Conservation (phyloP, 2,888 invertebrate species). For the Tetranychus truncatus region DNA sequence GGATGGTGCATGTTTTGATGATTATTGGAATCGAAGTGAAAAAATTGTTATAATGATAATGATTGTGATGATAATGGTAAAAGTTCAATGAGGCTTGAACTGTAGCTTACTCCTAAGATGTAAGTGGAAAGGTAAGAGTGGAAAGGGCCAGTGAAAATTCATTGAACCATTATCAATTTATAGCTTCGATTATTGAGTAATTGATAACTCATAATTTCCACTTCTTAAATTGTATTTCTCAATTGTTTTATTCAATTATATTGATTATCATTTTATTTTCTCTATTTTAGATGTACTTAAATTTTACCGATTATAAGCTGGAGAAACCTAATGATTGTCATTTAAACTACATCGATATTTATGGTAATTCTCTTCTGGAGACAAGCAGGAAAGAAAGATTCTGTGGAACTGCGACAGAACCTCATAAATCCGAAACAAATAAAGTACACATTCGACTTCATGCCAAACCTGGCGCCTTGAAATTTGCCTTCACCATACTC, state of each 20-base stretch:
- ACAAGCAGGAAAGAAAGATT: constrained; percentile 35
- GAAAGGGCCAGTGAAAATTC: background rate
- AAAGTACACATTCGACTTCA: constrained; percentile 55
- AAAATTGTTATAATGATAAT: background rate
- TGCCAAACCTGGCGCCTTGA: constrained; percentile 43
- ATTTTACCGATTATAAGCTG: constrained; percentile 46
- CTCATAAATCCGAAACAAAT: constrained; percentile 47
- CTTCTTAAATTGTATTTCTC: background rate
- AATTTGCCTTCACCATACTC: constrained; percentile 47
- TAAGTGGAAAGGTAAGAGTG: background rate
- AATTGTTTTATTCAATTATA: background rate
- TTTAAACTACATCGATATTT: constrained; percentile 54
- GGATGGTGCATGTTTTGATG: background rate
- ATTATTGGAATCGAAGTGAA: background rate
- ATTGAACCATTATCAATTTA: background rate
- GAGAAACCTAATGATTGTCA: constrained; percentile 57
- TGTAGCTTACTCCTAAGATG: background rate
- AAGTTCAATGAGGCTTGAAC: background rate
- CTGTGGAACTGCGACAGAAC: constrained; percentile 68
- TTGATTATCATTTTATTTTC: constrained; percentile 18
- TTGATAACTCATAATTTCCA: background rate
- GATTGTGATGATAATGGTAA: background rate
- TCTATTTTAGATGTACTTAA: constrained; percentile 45
- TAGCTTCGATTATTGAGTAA: background rate
- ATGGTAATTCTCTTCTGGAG: constrained; percentile 43